Evolutionary conservation across 1,140 invertebrate species (phyloP).

Genomic region (Drosophila baimaii): DNA sequence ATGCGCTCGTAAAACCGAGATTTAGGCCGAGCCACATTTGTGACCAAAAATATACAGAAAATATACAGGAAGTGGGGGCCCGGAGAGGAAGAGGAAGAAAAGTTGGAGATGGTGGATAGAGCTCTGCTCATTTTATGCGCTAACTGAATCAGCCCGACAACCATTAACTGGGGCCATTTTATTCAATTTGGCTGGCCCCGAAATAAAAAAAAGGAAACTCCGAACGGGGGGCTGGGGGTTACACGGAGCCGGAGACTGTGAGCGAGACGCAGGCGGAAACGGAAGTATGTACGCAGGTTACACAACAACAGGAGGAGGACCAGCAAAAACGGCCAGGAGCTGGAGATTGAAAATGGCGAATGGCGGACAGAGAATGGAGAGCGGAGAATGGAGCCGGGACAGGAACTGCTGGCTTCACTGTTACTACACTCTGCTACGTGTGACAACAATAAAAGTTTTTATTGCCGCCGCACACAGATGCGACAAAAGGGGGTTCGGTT

Average conservation of each 20-base stretch:
- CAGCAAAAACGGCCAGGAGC: slow-evolving; percentile 20
- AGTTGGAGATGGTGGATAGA: slow-evolving; percentile 48
- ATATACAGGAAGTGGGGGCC: slow-evolving; percentile 36
- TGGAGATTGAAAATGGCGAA: slow-evolving; percentile 28
- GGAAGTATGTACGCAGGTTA: slow-evolving; percentile 82
- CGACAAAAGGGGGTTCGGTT: slow-evolving; percentile 23
- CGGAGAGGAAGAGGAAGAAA: slow-evolving; percentile 17
- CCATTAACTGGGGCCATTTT: slow-evolving; percentile 82
- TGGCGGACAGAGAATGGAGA: slow-evolving; percentile 2
- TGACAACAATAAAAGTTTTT: slow-evolving; percentile 83
- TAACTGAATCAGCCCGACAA: slow-evolving; percentile 82
- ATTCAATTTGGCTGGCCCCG: slow-evolving; percentile 74
- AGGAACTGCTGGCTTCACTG: slow-evolving; percentile 51
- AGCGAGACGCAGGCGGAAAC: slow-evolving; percentile 53
- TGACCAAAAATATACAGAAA: slow-evolving; percentile 66
- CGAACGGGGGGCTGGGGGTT: too few species aligned
- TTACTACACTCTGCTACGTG: slow-evolving; percentile 63
- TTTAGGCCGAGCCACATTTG: slow-evolving; percentile 81
- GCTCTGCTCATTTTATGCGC: slow-evolving; percentile 79
- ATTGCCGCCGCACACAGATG: slow-evolving; percentile 76
- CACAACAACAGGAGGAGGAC: slow-evolving; percentile 49
- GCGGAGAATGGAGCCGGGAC: slow-evolving; percentile 20
- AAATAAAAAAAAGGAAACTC: slow-evolving; percentile 25
- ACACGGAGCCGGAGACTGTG: too few species aligned
- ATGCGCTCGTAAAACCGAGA: slow-evolving; percentile 81